phyloP scores from a whole-genome alignment of 2,888 invertebrate genomes.

The Plebejus anna region DNA sequence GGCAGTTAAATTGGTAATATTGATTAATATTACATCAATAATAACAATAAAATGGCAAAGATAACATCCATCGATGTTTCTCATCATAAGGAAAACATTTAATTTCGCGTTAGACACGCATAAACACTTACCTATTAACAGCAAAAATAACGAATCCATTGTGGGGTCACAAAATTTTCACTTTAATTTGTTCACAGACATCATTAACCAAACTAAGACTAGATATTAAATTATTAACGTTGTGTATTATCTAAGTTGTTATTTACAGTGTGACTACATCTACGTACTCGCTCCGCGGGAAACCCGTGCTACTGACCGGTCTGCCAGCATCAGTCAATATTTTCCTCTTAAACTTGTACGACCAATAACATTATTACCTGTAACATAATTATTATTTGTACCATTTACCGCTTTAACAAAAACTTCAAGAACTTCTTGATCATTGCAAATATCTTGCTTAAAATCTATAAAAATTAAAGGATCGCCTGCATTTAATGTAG shows the following conservation, averaged over 20 bases:
- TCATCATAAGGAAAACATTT: constrained; percentile 3
- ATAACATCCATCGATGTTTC: neutral
- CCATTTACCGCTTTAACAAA: neutral
- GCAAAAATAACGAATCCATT: neutral
- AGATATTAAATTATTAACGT: neutral
- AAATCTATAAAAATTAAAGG: neutral
- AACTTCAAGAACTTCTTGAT: neutral
- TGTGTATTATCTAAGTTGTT: neutral
- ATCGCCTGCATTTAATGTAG: neutral
- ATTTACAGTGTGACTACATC: constrained; percentile 1
- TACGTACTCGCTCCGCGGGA: neutral
- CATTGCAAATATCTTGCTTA: neutral
- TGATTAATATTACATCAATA: too few relatives aligned
- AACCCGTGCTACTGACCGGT: neutral
- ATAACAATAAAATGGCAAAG: neutral
- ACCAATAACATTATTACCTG: neutral
- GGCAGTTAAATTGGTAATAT: too few relatives aligned
- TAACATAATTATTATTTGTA: neutral
- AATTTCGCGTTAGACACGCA: neutral
- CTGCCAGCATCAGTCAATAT: neutral
- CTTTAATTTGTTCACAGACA: constrained; percentile 1
- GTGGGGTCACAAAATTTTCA: neutral
- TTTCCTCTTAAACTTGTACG: neutral
- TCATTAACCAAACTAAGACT: neutral
- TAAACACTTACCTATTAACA: constrained; percentile 6